Base-by-base conservation (phyloP, 2,113 vertebrate species). In the Pterophyllum scalare region DNA sequence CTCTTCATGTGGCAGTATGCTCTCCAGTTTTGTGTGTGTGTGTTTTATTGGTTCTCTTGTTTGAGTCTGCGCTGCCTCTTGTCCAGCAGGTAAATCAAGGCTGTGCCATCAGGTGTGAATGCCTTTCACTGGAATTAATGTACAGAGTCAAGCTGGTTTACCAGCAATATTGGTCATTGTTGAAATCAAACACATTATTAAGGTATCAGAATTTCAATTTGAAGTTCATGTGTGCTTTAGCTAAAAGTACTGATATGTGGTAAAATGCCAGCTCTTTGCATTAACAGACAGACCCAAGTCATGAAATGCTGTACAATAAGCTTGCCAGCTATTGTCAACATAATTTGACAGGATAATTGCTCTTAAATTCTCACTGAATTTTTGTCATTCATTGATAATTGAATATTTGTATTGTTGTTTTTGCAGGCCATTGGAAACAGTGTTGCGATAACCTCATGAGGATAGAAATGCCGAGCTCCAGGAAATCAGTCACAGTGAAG, bases 371-470 rank as follows among this genome's bases (percentile, higher is more conserved):
- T 58, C 7, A 7, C 7, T 12, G 10, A 35, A 20, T 9, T 20
- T 40, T 58, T n/a, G 0, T 2, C 4, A 1, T 22, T 3, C 2
- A n/a, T 58, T 19, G 22, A 1, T 8, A 62, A 61, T 57, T 59
- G 2, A 17, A 5, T 19, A 19, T 49, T 26, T 24, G 12, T 67
- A 3, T 43, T 80, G 0, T 59, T 82, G 7, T 75, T 70, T 70
- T 76, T 1, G 22, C 89, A 97, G 97, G 94, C 77, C 95, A 96
- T 38, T 98, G 97, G 97, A 96, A 95, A 85, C 97, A 97, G 61
- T 97, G 97, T 79, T 97, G 97, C 2, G 94, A 97, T 2, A 94
- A 95, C 40, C 81, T 97, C 59, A 97, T 97, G 97, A 96, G 94
- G 82, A 96, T 98, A 0, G 96, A 97, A 72, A 89, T 17, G 20